These are phyloP conservation scores for Dicentrarchus labrax DNA, from an alignment of 2,113 vertebrate species.

Conservation along the genomic window DNA sequence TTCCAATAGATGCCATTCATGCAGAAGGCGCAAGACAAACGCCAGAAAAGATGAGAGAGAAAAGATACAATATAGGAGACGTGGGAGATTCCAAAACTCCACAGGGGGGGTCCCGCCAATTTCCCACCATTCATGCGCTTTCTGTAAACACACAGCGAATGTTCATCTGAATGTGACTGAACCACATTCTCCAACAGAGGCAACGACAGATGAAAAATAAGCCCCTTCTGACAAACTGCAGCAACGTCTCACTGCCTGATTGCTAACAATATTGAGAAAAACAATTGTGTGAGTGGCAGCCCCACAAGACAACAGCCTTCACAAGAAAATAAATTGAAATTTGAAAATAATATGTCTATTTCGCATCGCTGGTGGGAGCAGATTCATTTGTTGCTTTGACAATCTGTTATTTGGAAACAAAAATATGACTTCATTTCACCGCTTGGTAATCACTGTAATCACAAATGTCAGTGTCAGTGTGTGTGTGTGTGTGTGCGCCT, in stretches of 20 bases:
- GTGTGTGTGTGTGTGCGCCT: neutral
- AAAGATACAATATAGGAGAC: neutral
- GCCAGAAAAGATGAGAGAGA: too few species aligned
- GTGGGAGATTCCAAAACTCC: neutral
- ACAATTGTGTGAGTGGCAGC: slow-evolving; percentile 70
- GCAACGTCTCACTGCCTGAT: slow-evolving; percentile 58
- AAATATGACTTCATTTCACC: slow-evolving; percentile 76
- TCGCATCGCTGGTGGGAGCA: slow-evolving; percentile 62
- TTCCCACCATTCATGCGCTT: slow-evolving; percentile 3
- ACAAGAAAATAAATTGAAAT: slow-evolving; percentile 71
- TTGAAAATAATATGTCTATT: slow-evolving; percentile 76
- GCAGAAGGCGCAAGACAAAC: neutral
- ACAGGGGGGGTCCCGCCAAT: neutral
- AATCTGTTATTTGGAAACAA: slow-evolving; percentile 75
- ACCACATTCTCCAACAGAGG: slow-evolving; percentile 21
- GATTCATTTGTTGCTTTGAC: slow-evolving; percentile 80
- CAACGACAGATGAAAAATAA: slow-evolving; percentile 40
- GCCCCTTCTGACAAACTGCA: slow-evolving; percentile 39
- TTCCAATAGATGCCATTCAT: neutral
- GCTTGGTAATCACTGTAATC: slow-evolving; percentile 75
- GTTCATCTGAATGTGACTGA: slow-evolving; percentile 29
- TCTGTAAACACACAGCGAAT: slow-evolving; percentile 27
- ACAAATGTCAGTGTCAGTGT: slow-evolving; percentile 56
- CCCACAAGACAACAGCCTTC: slow-evolving; percentile 58
- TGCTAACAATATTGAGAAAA: slow-evolving; percentile 60